Base-by-base conservation (phyloP, 2,113 vertebrate species). In the Laterallus jamaicensis region DNA sequence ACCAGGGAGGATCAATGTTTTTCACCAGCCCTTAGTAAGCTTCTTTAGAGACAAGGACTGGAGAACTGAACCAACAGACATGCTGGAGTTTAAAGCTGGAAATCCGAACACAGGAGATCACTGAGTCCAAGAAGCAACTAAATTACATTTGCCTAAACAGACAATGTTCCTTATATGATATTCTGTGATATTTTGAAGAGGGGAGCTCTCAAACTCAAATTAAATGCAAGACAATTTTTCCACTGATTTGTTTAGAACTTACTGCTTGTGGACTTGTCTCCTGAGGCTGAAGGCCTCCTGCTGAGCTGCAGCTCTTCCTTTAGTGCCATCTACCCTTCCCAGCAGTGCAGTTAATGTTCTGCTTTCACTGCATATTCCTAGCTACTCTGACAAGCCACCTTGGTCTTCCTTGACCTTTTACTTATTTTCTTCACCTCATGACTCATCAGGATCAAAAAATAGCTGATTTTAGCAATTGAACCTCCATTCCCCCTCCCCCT, bases 1-100 rank as follows among this genome's bases (percentile, higher is more conserved):
- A 42, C 58, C 17, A 2, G 88, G 44, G 54, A 92, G 70, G 92
- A 95, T 94, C 94, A 73, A 59, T 96, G 88, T 35, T 76, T 96
- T 95, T 87, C 83, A 93, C 81, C 63, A 96, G 86, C 39, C 86
- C 55, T 94, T 39, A 83, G 73, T 21, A 52, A 74, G 39, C 67
- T 19, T 90, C 40, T 71, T 89, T 70, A 66, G 78, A 90, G 89
- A 91, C 81, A 91, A 71, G 88, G 60, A 66, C 77, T 37, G 40
- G 19, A 82, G 74, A 31, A 59, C 39, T 73, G 58, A 62, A 31
- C 49, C 62, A 84, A 26, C 18, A 73, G 42, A 76, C 10, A 26
- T 1, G 1, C 29, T 71, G 66, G 18, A 56, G 15, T 86, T 86
- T 81, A 81, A 94, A 93, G n/a, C 68, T 75, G 71, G 90, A 86